A percentile compares a stretch with the other conserved stretches of the same genome.
Conservation (phyloP, 2,113 vertebrate genomes). For the Poecile atricapillus region DNA sequence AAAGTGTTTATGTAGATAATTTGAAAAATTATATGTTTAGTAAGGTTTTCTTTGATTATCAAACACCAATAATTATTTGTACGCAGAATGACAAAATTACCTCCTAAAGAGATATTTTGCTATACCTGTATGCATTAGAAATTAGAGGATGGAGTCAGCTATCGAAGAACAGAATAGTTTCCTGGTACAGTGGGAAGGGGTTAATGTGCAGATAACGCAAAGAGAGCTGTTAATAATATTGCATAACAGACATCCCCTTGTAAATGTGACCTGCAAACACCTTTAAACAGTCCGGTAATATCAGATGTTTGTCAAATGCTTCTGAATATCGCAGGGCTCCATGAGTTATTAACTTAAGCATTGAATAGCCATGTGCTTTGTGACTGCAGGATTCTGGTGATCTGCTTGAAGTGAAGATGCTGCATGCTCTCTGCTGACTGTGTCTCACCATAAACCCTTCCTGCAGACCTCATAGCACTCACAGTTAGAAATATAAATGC, state of each 20-base stretch:
- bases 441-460: neutral
- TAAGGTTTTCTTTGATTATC: neutral
- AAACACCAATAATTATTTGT: neutral
- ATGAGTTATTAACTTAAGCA: neutral
- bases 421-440: neutral
- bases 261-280: neutral
- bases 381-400: neutral
- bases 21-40: neutral
- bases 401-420: neutral
- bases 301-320: neutral
- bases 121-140: neutral
- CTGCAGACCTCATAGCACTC: neutral
- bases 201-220: neutral
- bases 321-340: neutral
- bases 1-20: neutral
- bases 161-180: neutral
- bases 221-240: neutral
- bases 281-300: neutral
- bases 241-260: neutral
- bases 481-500: neutral
- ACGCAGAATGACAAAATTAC: neutral
- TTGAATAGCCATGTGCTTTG: accelerated
- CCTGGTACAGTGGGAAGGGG: neutral
- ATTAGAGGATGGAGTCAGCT: neutral
- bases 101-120: neutral